phyloP scores from a whole-genome alignment of 23 tunicate genomes.

The Styela clava region DNA sequence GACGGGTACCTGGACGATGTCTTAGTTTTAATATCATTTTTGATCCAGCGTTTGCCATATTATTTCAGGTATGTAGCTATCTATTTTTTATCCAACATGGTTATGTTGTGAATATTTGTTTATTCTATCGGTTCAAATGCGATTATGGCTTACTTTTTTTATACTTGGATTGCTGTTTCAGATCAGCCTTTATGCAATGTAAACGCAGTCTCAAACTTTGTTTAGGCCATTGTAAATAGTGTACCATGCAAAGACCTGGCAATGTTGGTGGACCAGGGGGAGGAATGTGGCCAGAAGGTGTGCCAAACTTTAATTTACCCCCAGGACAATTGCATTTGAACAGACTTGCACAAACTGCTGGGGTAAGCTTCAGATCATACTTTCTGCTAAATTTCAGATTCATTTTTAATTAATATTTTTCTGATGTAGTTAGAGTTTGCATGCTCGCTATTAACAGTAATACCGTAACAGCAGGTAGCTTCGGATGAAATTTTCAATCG shows the following conservation, averaged over 20 bases:
- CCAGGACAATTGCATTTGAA: constrained; percentile 3
- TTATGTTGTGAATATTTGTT: too few relatives aligned
- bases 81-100: too few relatives aligned
- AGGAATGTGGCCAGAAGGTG: constrained; percentile 51
- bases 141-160: neutral
- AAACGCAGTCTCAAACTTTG: too few relatives aligned
- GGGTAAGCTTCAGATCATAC: too few relatives aligned
- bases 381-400: too few relatives aligned
- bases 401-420: too few relatives aligned
- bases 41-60: constrained; percentile 5
- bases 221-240: constrained; percentile 85
- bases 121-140: neutral
- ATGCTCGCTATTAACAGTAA: too few relatives aligned
- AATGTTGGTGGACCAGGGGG: constrained; percentile 65
- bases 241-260: constrained; percentile 88
- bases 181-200: too few relatives aligned
- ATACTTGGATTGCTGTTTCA: neutral
- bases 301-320: constrained; percentile 5
- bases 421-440: too few relatives aligned
- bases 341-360: constrained; percentile 11
- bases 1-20: neutral
- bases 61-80: neutral
- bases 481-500: too few relatives aligned
- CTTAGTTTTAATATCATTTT: constrained; percentile 1
- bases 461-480: too few relatives aligned